These are phyloP conservation scores for Drosophila nasuta DNA, from an alignment of 1,140 invertebrate genomes.

Conservation along the genomic window DNA sequence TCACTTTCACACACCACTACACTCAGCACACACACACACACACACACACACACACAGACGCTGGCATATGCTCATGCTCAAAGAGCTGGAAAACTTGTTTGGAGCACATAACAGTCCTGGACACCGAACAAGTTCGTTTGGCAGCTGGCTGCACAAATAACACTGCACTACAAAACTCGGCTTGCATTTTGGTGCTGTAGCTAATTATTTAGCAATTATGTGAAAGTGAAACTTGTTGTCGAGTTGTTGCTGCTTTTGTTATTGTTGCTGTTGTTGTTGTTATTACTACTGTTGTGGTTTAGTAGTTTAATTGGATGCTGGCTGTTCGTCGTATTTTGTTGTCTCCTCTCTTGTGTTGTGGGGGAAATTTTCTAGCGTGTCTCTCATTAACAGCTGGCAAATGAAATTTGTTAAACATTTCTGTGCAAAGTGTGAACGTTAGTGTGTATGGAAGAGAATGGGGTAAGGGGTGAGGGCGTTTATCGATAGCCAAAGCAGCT, in stretches of 20 bases:
- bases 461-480: not conserved
- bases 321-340: slow-evolving; percentile 20
- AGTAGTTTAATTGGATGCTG: slow-evolving; percentile 43
- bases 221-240: slow-evolving; percentile 69
- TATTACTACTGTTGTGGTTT: slow-evolving; percentile 9
- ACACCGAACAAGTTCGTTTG: slow-evolving; percentile 31
- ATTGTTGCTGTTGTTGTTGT: no score
- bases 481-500: slow-evolving; percentile 50
- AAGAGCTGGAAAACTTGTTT: slow-evolving; percentile 49
- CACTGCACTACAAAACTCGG: slow-evolving; percentile 38
- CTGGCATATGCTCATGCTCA: not conserved
- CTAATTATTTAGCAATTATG: slow-evolving; percentile 73
- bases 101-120: slow-evolving; percentile 43
- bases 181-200: slow-evolving; percentile 40
- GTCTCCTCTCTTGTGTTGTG: slow-evolving; percentile 11
- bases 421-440: not conserved
- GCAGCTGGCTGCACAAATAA: slow-evolving; percentile 20
- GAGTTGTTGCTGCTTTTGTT: slow-evolving; percentile 19
- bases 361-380: slow-evolving; percentile 45
- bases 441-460: not conserved
- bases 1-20: slow-evolving; percentile 52
- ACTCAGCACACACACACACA: slow-evolving; percentile 1
- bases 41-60: no score
- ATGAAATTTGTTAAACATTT: slow-evolving; percentile 7
- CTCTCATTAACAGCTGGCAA: slow-evolving; percentile 25